A percentile compares a stretch with the other conserved stretches of the same genome.
phyloP scores from a whole-genome alignment of 2,797 vertebrate species.

The Sebastes dallii region DNA sequence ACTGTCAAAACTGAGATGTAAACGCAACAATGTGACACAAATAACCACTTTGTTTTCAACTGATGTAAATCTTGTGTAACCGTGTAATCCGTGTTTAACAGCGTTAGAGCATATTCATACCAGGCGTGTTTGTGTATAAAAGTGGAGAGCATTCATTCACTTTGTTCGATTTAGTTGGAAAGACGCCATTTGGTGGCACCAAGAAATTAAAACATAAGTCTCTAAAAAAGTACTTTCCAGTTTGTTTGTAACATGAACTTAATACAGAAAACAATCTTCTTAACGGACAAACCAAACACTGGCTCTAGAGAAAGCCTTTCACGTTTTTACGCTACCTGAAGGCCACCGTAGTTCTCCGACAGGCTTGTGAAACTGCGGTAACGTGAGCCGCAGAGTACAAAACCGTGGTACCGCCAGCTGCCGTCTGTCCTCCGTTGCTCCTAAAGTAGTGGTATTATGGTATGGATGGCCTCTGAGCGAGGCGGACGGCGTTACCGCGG shows the following conservation, averaged over 20 bases:
- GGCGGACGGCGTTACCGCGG: rapidly evolving
- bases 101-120: background rate
- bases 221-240: background rate
- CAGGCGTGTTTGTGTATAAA: background rate
- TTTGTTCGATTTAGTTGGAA: background rate
- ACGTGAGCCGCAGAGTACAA: too few relatives aligned
- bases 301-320: too few relatives aligned
- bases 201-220: background rate
- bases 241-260: background rate
- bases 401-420: too few relatives aligned
- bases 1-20: slow-evolving; percentile 54
- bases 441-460: too few relatives aligned
- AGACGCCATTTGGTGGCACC: background rate
- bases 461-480: too few relatives aligned
- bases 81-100: slow-evolving; percentile 17
- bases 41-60: slow-evolving; percentile 36
- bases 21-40: slow-evolving; percentile 58
- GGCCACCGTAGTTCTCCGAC: too few relatives aligned
- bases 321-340: too few relatives aligned
- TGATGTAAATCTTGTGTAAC: slow-evolving; percentile 28
- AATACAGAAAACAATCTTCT: background rate
- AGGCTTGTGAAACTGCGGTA: too few relatives aligned
- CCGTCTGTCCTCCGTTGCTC: too few relatives aligned
- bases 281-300: too few relatives aligned
- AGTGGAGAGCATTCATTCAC: background rate